These are phyloP conservation scores for Pantherophis alleghaniensis DNA, from an alignment of 2,797 vertebrate species.

Conservation along the genomic window DNA sequence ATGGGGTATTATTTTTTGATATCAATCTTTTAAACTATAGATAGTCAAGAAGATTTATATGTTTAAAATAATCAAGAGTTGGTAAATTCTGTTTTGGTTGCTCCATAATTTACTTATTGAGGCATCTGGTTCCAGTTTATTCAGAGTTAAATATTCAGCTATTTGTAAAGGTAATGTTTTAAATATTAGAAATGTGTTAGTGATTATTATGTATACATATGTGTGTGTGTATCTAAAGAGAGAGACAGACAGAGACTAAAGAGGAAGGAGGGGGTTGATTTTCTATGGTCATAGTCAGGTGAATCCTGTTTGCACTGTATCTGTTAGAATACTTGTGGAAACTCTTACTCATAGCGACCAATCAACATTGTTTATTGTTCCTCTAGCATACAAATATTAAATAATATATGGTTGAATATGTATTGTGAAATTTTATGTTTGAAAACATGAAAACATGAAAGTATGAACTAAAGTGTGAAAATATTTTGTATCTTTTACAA, in stretches of 20 bases:
- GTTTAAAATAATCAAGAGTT: background rate
- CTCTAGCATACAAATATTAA: background rate
- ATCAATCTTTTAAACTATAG: background rate
- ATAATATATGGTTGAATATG: background rate
- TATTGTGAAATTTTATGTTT: background rate
- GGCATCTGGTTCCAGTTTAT: background rate
- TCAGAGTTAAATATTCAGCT: background rate
- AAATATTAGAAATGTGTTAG: accelerated
- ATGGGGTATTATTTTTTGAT: background rate
- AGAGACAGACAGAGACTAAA: too few species aligned
- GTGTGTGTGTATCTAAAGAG: background rate
- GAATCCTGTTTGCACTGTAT: background rate
- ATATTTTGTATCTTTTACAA: background rate
- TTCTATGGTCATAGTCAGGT: background rate
- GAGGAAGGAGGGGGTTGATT: background rate
- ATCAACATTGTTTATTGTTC: background rate
- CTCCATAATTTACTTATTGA: background rate
- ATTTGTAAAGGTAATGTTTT: background rate
- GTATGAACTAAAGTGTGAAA: background rate
- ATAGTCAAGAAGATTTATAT: background rate
- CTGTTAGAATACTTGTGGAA: background rate
- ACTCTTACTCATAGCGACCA: background rate
- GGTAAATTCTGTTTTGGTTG: background rate
- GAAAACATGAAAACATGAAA: background rate
- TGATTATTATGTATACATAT: background rate